A percentile compares a stretch with the other conserved stretches of the same genome.
Conservation (phyloP, 2,113 vertebrate species). For the Micromys minutus region DNA sequence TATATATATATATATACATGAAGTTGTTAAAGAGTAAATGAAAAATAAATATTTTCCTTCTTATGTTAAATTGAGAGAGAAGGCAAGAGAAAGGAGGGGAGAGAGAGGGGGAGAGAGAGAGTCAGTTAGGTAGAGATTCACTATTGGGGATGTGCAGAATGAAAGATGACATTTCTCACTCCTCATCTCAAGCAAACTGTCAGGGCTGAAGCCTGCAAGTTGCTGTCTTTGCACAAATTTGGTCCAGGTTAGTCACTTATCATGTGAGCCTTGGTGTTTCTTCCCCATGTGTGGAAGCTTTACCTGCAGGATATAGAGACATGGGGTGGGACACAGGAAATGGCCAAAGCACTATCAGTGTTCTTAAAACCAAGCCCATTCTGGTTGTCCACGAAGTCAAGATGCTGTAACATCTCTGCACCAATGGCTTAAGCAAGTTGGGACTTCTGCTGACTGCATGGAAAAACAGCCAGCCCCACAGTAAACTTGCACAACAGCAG, state of each 20-base stretch:
- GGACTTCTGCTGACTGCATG: constrained; percentile 60
- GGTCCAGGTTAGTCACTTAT: neutral
- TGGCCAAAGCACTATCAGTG: neutral
- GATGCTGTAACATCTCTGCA: neutral
- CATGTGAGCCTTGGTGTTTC: neutral
- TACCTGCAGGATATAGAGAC: neutral
- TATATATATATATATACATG: neutral
- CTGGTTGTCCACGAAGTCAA: constrained; percentile 1
- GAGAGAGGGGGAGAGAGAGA: neutral
- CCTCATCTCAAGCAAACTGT: no score
- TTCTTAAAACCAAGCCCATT: neutral
- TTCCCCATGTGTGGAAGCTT: neutral
- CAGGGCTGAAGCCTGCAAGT: no score
- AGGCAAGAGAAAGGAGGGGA: neutral
- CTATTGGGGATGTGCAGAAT: neutral
- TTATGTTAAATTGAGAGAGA: neutral
- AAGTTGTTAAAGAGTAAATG: neutral
- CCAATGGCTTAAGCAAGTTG: neutral
- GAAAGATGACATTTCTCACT: no score
- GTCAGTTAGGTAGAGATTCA: neutral
- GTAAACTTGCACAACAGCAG: constrained; percentile 52
- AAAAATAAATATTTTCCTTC: neutral
- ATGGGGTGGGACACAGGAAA: neutral
- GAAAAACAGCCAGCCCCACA: neutral
- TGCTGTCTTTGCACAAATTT: rapidly evolving